phyloP scores from a whole-genome alignment of 2,113 vertebrate species.

The Solea senegalensis region DNA sequence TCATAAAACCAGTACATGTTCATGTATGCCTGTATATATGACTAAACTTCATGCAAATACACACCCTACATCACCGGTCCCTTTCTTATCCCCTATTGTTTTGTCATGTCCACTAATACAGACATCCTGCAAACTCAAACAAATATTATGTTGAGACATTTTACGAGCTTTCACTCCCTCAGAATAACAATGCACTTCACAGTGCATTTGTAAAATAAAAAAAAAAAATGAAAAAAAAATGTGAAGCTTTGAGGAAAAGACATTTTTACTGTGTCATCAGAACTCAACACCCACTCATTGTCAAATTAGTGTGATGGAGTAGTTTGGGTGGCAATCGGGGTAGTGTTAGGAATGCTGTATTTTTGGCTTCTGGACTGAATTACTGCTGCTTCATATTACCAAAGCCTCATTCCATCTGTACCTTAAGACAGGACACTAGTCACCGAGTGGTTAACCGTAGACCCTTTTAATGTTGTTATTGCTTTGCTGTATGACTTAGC shows the following conservation, averaged over 20 bases:
- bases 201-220: conserved; percentile 37
- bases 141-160: conserved; percentile 29
- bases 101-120: not conserved
- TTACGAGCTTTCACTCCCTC: conserved; percentile 42
- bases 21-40: conserved; percentile 1
- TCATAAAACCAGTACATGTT: conserved; percentile 45
- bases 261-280: conserved; percentile 50
- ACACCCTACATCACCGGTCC: not conserved
- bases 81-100: conserved; percentile 1
- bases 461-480: conserved; percentile 55
- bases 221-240: conserved; percentile 26
- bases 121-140: not conserved
- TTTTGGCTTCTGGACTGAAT: conserved; percentile 30
- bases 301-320: conserved; percentile 54
- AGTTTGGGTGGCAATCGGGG: conserved; percentile 25
- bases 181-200: conserved; percentile 39
- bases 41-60: conserved; percentile 27
- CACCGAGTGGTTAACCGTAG: conserved; percentile 54
- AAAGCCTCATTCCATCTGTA: conserved; percentile 21
- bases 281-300: conserved; percentile 63
- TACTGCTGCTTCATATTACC: conserved; percentile 12
- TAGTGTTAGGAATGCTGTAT: conserved; percentile 41
- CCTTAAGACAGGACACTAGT: conserved; percentile 33
- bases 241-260: conserved; percentile 20
- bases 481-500: conserved; percentile 36